Percentiles rank a stretch among this genome's conserved stretches.
phyloP scores from a whole-genome alignment of 2,888 invertebrate species.

The Hydriomena furcata region DNA sequence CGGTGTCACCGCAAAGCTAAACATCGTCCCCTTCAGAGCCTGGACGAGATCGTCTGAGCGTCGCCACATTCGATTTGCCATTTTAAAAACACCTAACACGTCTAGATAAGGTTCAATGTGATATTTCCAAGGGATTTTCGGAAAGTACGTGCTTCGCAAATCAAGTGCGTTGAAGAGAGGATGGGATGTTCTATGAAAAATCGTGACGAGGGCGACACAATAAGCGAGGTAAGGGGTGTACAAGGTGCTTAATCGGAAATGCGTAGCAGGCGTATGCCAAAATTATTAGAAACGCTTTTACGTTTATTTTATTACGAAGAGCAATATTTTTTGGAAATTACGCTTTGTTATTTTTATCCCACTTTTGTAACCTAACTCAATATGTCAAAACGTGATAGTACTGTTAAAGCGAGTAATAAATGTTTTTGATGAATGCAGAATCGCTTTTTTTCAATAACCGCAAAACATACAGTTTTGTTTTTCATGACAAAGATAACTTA shows the following conservation, averaged over 20 bases:
- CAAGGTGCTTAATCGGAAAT: slow-evolving; percentile 76
- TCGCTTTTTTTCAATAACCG: no score
- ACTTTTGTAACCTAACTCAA: no score
- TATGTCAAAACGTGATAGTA: no score
- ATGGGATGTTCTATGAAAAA: slow-evolving; percentile 77
- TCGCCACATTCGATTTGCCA: slow-evolving; percentile 44
- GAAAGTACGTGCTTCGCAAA: slow-evolving; percentile 76
- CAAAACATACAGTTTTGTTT: no score
- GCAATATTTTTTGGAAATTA: no score
- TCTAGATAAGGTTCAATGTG: slow-evolving; percentile 52
- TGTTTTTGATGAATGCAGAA: no score
- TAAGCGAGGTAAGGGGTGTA: slow-evolving; percentile 65
- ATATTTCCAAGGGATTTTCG: slow-evolving; percentile 37
- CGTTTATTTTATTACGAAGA: no score
- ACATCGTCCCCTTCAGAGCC: slow-evolving; percentile 63
- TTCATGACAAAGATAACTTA: no score
- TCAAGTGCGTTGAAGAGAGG: slow-evolving; percentile 79
- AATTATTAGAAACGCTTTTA: slow-evolving; percentile 33
- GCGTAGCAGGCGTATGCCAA: slow-evolving; percentile 42
- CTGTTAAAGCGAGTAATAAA: no score
- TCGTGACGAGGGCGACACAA: slow-evolving; percentile 77
- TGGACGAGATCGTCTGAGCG: slow-evolving; percentile 59
- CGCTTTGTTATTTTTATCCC: no score
- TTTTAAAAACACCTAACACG: slow-evolving; percentile 42
- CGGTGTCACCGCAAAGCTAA: slow-evolving; percentile 70